phyloP scores from a whole-genome alignment of 2,888 invertebrate species.

The Bhutanitis thaidina region DNA sequence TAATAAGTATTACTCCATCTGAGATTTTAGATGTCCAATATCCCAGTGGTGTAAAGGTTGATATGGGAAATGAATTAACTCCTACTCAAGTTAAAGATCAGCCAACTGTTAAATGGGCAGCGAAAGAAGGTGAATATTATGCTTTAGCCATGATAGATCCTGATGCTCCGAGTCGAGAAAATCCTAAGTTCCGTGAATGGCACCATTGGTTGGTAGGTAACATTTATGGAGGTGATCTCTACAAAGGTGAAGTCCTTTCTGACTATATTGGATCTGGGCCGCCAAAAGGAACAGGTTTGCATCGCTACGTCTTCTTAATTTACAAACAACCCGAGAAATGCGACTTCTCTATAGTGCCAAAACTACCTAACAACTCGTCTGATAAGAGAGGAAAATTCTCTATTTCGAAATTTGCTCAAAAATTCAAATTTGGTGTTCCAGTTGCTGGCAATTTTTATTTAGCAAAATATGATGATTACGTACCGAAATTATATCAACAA shows the following conservation, averaged over 20 bases:
- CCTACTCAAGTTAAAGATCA: conserved; percentile 85
- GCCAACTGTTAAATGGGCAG: conserved; percentile 83
- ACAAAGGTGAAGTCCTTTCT: conserved; percentile 81
- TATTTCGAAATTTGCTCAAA: conserved; percentile 77
- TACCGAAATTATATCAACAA: conserved; percentile 68
- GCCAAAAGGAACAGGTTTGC: conserved; percentile 85
- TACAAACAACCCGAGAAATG: conserved; percentile 80
- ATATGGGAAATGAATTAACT: conserved; percentile 84
- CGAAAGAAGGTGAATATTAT: conserved; percentile 81
- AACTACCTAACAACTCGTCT: conserved; percentile 65
- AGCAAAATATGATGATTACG: conserved; percentile 82
- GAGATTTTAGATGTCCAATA: conserved; percentile 74
- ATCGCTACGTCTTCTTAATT: conserved; percentile 85
- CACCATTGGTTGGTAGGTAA: conserved; percentile 90
- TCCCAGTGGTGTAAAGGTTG: conserved; percentile 64
- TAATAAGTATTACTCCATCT: conserved; percentile 80
- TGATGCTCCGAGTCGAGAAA: conserved; percentile 86
- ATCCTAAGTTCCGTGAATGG: conserved; percentile 85
- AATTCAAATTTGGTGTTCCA: conserved; percentile 79
- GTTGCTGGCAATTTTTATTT: conserved; percentile 82
- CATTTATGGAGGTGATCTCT: conserved; percentile 82
- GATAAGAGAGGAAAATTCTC: conserved; percentile 80
- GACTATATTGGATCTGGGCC: conserved; percentile 84
- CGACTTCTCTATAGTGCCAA: conserved; percentile 56
- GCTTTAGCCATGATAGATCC: conserved; percentile 84